phyloP scores from a whole-genome alignment of 2,113 vertebrate species.

The Chamaea fasciata region DNA sequence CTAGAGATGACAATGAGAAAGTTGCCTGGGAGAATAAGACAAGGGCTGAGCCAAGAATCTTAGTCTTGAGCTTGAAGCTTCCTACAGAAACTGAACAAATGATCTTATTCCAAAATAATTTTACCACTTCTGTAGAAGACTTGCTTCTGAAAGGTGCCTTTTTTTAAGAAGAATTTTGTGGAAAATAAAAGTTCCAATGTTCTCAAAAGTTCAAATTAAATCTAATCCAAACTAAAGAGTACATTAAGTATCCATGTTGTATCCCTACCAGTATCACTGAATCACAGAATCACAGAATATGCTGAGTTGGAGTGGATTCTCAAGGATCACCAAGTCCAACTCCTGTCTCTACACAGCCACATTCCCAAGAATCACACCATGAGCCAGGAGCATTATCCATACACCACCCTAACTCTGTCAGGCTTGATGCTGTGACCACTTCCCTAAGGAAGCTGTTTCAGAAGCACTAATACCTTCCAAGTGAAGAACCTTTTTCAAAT shows the following conservation, averaged over 20 bases:
- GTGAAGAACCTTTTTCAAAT: not conserved
- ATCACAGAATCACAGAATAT: not conserved
- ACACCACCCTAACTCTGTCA: not conserved
- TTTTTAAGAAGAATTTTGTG: not conserved
- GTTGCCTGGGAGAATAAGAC: not conserved
- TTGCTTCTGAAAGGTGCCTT: not conserved
- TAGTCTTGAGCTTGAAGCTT: not conserved
- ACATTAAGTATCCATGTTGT: not conserved
- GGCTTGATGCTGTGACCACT: not conserved
- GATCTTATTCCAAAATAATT: not conserved
- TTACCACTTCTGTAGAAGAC: not conserved
- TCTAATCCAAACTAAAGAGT: not conserved
- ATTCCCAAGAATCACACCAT: not conserved
- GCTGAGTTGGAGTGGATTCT: not conserved
- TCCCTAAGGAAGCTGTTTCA: not conserved
- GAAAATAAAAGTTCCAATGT: not conserved
- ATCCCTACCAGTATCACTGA: not conserved
- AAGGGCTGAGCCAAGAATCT: not conserved
- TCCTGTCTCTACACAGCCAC: not conserved
- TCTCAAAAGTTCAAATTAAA: not conserved
- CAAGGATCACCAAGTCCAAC: not conserved
- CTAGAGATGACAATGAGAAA: not conserved
- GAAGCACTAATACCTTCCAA: accelerated
- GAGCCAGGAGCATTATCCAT: not conserved
- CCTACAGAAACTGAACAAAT: not conserved